Evolutionary conservation across 2,888 invertebrate genomes (phyloP), one percentile per base, ranked within the genome.

Genomic region (Drosophila planitibia): DNA sequence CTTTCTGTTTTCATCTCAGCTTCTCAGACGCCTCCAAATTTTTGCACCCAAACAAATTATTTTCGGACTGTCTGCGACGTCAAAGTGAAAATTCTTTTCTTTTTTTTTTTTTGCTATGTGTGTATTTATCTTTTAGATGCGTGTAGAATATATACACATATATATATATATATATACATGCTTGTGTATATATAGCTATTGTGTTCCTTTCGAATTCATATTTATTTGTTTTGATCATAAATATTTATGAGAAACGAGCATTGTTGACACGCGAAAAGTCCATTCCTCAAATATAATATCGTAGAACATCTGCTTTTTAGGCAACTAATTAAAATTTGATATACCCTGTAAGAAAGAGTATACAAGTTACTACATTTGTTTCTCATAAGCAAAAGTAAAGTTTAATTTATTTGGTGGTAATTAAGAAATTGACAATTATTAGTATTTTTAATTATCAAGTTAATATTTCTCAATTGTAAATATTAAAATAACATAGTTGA

Each of bases 211-310:
- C 57, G 39, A 68, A 63, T 52, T 52, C 53, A 64, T 55, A 66
- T 77, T 68, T 54, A 47, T 66, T 72, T 86, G 76, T 79, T 86
- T 78, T 70, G 72, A 47, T 61, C 41, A 60, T 72, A 74, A 70
- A 72, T 66, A 70, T 70, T 55, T 51, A 52, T 59, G 51, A 67
- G 75, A 59, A 47, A 53, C 60, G 64, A 69, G 52, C 52, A 53
- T 57, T 62, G 65, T 61, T 74, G 74, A 82, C 84, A 85, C 85
- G 88, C 88, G 63, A 85, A 76, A 79, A 60, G 51, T 68, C 60
- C 70, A 85, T 83, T 75, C n/a, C 9, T 19, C 41, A 51, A 54
- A 69, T 74, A 44, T 44, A 58, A 49, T 59, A 47, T 47, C 9
- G 16, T 47, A 3, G 35, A 63, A 39, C 52, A 53, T 74, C 39